Base-by-base conservation (phyloP, 2,888 invertebrate genomes). In the Saturnia pavonia region DNA sequence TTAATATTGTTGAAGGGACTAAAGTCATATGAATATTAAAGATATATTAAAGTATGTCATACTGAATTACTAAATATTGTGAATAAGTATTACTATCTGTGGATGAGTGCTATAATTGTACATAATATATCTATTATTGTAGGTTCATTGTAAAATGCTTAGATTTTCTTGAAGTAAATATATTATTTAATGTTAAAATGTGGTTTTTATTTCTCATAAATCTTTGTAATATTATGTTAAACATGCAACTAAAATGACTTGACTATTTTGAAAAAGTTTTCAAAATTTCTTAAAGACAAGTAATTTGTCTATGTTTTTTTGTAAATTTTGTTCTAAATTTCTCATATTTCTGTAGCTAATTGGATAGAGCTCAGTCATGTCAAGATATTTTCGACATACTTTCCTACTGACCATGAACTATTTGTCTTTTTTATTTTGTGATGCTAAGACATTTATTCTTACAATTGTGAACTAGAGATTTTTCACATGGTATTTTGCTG, bases 151-250 rank as follows among this genome's bases (percentile, higher is more conserved):
- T 88, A 87, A 85, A 89, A 88, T 86, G 88, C 88, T 88, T 91
- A 90, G 88, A 85, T 84, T 86, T 90, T 88, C 85, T 86, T 88
- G 87, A 88, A 91, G 81, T 89, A 89, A 90, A 91, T 76, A 81
- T 90, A 87, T 88, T 85, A 87, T 88, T 88, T 82, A 84, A 86
- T 86, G 87, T 88, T 88, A 81, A 72, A 76, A 67, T 75, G 40
- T 75, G 80, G 75, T 81, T 82, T 77, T 75, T 75, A 77, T 74
- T 42, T 70, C 63, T 67, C 40, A 51, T 43, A 80, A 70, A 74
- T 69, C 69, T 14, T 73, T 77, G 72, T 77, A 54, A 78, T 71
- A 74, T 72, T 48, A 48, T 69, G 54, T 68, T 22, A 68, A 25
- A 45, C 48, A 54, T 63, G 14, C 45, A 48, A 19, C 22, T 19